Percentiles rank a stretch among this genome's conserved stretches.
Conservation (phyloP, 1,140 invertebrate species). For the Mizuhopecten yessoensis region DNA sequence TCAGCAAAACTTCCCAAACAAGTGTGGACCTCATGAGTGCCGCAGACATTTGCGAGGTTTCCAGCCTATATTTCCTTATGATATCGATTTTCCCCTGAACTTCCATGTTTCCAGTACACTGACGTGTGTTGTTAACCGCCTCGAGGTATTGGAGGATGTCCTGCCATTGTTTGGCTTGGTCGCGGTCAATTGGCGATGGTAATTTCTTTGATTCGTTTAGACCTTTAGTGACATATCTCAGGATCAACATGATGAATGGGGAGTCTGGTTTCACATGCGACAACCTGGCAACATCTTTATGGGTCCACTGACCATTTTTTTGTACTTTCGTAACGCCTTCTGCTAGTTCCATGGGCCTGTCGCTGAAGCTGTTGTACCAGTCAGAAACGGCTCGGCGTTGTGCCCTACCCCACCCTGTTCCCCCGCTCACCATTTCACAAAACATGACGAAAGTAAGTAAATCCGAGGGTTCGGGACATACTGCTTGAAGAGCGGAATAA, state of each 20-base stretch:
- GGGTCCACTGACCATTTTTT: neutral
- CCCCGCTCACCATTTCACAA: neutral
- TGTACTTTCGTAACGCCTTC: neutral
- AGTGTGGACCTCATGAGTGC: neutral
- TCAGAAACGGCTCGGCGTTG: neutral
- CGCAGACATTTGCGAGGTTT: neutral
- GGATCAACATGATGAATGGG: neutral
- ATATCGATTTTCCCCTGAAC: neutral
- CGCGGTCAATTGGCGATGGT: neutral
- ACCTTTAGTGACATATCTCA: neutral
- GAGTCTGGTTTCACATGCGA: neutral
- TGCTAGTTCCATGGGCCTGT: neutral
- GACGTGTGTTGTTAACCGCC: neutral
- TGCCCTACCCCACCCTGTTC: conserved; percentile 18
- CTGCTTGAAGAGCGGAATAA: neutral
- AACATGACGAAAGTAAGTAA: neutral
- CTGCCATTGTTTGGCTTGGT: neutral
- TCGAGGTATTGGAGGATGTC: neutral
- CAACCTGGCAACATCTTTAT: neutral
- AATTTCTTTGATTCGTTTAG: neutral
- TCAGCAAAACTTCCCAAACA: neutral
- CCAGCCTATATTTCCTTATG: neutral
- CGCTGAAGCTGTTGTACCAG: neutral
- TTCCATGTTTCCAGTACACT: neutral
- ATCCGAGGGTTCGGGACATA: neutral